Base-by-base conservation (phyloP, 2,113 vertebrate species). In the Nothocercus julius region DNA sequence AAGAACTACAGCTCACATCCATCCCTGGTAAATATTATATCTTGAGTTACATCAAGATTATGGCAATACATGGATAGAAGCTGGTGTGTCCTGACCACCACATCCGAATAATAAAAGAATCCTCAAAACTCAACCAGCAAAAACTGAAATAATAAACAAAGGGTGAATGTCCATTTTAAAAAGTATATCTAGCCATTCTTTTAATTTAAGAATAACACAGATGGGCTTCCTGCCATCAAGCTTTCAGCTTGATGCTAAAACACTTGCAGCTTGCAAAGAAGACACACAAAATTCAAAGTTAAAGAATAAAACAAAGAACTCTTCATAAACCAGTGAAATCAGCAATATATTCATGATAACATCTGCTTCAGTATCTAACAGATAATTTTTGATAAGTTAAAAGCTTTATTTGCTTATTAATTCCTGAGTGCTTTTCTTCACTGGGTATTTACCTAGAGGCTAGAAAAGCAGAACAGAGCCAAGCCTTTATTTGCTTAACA, bases 401-500 rank as follows among this genome's bases (percentile, higher is more conserved):
- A 93, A 86, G 58, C 53, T 86, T 91, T 96, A 93, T 97, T 95
- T 95, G 78, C 56, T 94, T 82, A 79, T 69, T 93, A 93, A 68
- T 63, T 93, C 24, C 0, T 63, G 77, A 66, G 77, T 90, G 13
- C 44, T 95, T 94, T 95, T 79, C 82, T 85, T 53, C 64, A 40
- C 70, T 89, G 80, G 9, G 80, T 96, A 84, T 92, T 96, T 96
- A 95, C 88, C 90, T 80, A 85, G 59, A 85, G 89, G 90, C 83
- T 95, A 96, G 90, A 86, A 95, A 95, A 97, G 49, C n/a, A 96
- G 91, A 92, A 94, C 82, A 97, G 95, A 94, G 75, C 62, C 14
- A 2, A 87, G 86, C 74, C 87, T 97, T 94, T 96, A 90, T 97
- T 98, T 97, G 91, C 74, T 93, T 77, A 96, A 59, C 42, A 96